Evolutionary conservation across 2,113 vertebrate species (phyloP).

Genomic region (Mugil cephalus): DNA sequence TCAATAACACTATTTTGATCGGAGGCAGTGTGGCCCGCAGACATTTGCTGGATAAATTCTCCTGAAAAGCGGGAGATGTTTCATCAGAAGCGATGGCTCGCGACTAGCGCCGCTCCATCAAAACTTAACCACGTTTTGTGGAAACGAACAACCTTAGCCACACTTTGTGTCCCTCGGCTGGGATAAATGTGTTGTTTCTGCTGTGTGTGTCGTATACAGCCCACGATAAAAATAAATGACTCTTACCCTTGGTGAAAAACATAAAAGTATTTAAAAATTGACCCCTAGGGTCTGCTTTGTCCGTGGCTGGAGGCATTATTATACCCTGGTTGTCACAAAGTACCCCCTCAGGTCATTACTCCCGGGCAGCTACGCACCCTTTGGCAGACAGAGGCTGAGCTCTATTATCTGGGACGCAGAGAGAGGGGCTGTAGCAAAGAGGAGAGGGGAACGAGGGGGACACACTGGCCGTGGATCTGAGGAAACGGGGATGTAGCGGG

Average conservation of each 20-base stretch:
- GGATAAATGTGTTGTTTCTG: slow-evolving; percentile 59
- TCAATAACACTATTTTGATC: slow-evolving; percentile 65
- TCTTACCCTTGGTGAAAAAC: slow-evolving; percentile 80
- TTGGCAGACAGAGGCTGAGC: slow-evolving; percentile 83
- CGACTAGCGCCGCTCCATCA: slow-evolving; percentile 7
- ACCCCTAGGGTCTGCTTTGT: slow-evolving; percentile 88
- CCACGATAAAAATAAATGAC: slow-evolving; percentile 84
- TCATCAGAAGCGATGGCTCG: slow-evolving; percentile 53
- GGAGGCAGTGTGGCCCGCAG: slow-evolving; percentile 57
- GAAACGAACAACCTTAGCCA: slow-evolving; percentile 49
- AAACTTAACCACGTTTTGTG: slow-evolving; percentile 49
- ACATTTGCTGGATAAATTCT: slow-evolving; percentile 52
- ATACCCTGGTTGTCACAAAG: slow-evolving; percentile 86
- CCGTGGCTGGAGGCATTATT: slow-evolving; percentile 87
- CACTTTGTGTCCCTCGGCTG: slow-evolving; percentile 43
- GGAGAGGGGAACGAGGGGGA: slow-evolving; percentile 65
- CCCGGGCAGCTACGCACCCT: slow-evolving; percentile 79
- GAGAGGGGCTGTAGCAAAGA: slow-evolving; percentile 63
- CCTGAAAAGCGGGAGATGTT: slow-evolving; percentile 47
- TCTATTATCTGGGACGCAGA: slow-evolving; percentile 84
- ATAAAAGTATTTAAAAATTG: slow-evolving; percentile 90
- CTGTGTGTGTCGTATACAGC: slow-evolving; percentile 56
- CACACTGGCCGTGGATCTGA: slow-evolving; percentile 81
- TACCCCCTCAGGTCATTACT: slow-evolving; percentile 88
- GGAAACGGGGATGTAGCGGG: slow-evolving; percentile 65